Conservation (phyloP, 92 coral and sea anemone species). For the Porites evermanni region DNA sequence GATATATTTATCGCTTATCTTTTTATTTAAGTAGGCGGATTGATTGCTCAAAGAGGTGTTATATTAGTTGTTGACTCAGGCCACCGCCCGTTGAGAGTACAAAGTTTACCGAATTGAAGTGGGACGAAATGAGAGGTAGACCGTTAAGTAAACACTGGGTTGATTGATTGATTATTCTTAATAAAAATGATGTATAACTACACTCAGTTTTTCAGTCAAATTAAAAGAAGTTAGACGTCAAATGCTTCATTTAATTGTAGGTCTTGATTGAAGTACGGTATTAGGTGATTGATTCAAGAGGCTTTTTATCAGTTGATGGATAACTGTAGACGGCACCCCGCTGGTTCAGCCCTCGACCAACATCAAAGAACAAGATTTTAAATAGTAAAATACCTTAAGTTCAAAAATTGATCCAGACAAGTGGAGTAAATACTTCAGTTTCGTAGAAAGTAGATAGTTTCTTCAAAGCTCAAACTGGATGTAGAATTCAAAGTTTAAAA, state of each 20-base stretch:
- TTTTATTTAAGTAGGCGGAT: slow-evolving; percentile 7
- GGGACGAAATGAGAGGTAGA: not conserved
- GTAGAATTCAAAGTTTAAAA: not conserved
- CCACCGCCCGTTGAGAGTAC: not conserved
- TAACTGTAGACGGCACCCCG: slow-evolving; percentile 22
- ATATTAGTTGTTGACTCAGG: slow-evolving; percentile 17
- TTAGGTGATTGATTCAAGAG: not conserved
- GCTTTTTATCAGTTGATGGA: slow-evolving; percentile 1
- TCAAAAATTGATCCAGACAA: not conserved
- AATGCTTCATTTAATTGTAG: too few species aligned
- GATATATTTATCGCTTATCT: slow-evolving; percentile 2
- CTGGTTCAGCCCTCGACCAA: not conserved
- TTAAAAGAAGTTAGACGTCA: too few species aligned
- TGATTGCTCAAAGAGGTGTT: slow-evolving; percentile 19
- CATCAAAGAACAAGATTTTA: too few species aligned
- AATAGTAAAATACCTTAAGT: not conserved
- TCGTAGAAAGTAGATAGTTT: not conserved
- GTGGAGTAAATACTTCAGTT: not conserved
- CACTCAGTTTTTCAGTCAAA: not conserved
- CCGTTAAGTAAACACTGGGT: not conserved
- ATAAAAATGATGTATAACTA: too few species aligned
- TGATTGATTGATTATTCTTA: not conserved
- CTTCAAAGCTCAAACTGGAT: not conserved
- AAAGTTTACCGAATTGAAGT: not conserved
- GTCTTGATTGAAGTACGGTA: not conserved